phyloP scores from a whole-genome alignment of 2,797 vertebrate genomes.

The Muscicapa comitata region DNA sequence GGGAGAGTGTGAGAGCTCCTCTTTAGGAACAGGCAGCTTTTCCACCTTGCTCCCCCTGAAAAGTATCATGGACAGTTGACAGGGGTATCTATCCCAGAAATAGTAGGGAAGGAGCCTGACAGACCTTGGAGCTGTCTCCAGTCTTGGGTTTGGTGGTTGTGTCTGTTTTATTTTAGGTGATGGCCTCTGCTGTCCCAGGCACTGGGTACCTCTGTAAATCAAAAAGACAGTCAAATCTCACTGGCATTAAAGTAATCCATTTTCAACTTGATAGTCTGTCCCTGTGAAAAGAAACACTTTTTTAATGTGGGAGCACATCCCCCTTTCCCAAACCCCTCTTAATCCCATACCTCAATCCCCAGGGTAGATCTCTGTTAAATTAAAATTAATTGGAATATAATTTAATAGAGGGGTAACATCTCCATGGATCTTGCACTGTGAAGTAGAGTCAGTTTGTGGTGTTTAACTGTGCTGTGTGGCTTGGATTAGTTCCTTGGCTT shows the following conservation, averaged over 20 bases:
- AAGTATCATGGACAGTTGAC: not conserved
- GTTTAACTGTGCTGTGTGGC: not conserved
- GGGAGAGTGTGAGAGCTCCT: not conserved
- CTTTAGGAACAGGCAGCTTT: not conserved
- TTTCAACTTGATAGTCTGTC: not conserved
- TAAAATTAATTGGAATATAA: not conserved
- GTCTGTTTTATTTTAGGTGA: not conserved
- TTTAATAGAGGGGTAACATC: not conserved
- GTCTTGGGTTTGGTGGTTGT: not conserved
- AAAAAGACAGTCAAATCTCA: not conserved
- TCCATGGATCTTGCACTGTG: not conserved
- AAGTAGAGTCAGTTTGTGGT: not conserved
- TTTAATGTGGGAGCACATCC: not conserved
- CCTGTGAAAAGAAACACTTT: not conserved
- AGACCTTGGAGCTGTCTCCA: not conserved
- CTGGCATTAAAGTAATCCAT: not conserved
- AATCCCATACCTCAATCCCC: not conserved
- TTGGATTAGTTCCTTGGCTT: not conserved
- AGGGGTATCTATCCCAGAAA: not conserved
- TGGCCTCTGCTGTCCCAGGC: not conserved
- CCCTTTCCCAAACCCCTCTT: not conserved
- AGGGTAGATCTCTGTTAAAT: not conserved
- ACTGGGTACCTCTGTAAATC: not conserved
- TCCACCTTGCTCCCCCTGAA: not conserved
- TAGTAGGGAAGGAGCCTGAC: not conserved